A percentile compares a stretch with the other conserved stretches of the same genome.
These are phyloP conservation scores for Whitmania pigra DNA, from an alignment of 1,140 invertebrate genomes.

Conservation along the genomic window DNA sequence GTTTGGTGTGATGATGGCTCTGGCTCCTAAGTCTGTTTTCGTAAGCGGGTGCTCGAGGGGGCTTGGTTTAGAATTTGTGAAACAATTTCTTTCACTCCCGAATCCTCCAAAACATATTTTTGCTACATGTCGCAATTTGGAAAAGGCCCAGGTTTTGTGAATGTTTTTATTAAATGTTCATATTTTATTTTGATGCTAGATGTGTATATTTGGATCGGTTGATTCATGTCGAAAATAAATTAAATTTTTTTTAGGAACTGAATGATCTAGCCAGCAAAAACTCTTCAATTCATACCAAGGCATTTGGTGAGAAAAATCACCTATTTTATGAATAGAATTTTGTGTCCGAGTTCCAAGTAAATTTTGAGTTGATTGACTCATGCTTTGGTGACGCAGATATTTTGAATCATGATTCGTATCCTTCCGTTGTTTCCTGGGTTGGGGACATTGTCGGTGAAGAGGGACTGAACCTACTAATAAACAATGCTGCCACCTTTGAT, in stretches of 20 bases:
- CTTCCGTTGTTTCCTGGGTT: constrained; percentile 25
- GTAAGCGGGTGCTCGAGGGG: constrained; percentile 79
- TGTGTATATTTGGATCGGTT: not conserved
- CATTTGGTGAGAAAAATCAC: constrained; percentile 14
- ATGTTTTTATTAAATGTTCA: not conserved
- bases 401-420: constrained; percentile 10
- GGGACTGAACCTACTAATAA: constrained; percentile 69
- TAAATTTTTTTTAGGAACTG: constrained; percentile 18
- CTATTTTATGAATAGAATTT: not conserved
- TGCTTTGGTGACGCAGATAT: not conserved
- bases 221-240: not conserved
- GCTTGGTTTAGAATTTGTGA: constrained; percentile 68
- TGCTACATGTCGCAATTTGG: constrained; percentile 58
- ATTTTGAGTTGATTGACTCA: not conserved
- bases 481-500: constrained; percentile 66
- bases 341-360: not conserved
- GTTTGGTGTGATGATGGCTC: not conserved
- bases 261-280: constrained; percentile 19
- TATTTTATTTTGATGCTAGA: not conserved
- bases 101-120: constrained; percentile 53
- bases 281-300: constrained; percentile 12
- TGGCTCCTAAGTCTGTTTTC: constrained; percentile 45
- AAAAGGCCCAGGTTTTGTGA: constrained; percentile 49
- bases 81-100: constrained; percentile 47
- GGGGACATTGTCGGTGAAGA: constrained; percentile 47